phyloP scores from a whole-genome alignment of 2,797 vertebrate species.

The Micromesistius poutassou region DNA sequence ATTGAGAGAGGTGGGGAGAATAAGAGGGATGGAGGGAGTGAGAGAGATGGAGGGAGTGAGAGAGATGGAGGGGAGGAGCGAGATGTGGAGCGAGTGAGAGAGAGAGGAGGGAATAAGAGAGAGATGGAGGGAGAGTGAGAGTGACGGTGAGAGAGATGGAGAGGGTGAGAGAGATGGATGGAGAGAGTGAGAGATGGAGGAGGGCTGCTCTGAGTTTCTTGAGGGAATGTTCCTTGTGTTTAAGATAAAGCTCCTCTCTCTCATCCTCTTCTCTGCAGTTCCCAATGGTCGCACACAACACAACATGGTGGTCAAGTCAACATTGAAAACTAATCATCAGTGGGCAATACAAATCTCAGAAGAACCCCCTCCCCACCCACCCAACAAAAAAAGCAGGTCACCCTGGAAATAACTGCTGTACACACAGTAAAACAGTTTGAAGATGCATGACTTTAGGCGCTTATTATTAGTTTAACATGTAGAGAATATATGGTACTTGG shows the following conservation, averaged over 20 bases:
- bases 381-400: too few species aligned
- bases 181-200: slow-evolving; percentile 24
- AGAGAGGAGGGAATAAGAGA: too few species aligned
- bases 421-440: slow-evolving; percentile 28
- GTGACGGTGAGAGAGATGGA: not conserved
- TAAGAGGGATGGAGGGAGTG: too few species aligned
- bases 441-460: slow-evolving; percentile 35
- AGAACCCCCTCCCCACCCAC: slow-evolving; percentile 16
- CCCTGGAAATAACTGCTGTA: not conserved
- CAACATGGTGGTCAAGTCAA: not conserved
- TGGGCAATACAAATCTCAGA: slow-evolving; percentile 7
- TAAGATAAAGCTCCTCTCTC: slow-evolving; percentile 34
- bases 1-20: too few species aligned
- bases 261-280: slow-evolving; percentile 30
- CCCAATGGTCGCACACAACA: not conserved
- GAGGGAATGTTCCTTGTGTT: slow-evolving; percentile 59
- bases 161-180: slow-evolving; percentile 26
- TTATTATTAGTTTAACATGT: slow-evolving; percentile 42
- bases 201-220: slow-evolving; percentile 39
- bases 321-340: slow-evolving; percentile 21
- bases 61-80: too few species aligned
- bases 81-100: too few species aligned
- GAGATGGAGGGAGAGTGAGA: too few species aligned
- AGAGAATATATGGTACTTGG: slow-evolving; percentile 36
- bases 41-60: too few species aligned